Evolutionary conservation across 1,140 invertebrate genomes (phyloP).

Genomic region (Notospermus geniculatus): DNA sequence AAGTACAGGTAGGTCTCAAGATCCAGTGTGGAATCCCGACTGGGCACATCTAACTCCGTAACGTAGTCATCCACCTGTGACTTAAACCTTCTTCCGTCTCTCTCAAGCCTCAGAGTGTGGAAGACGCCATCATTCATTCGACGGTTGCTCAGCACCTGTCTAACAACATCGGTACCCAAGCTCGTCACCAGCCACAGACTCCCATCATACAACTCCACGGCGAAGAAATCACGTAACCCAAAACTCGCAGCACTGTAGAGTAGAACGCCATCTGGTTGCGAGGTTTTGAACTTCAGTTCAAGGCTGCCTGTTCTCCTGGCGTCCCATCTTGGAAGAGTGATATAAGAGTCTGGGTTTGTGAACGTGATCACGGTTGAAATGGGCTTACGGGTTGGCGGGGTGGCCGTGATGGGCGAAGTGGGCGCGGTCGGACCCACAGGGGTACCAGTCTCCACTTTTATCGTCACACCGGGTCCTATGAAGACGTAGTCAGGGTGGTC

Average conservation of each 20-base stretch:
- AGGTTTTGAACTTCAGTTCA: conserved; percentile 35
- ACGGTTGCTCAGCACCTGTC: conserved; percentile 18
- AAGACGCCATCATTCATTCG: conserved; percentile 32
- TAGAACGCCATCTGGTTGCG: conserved; percentile 74
- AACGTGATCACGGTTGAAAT: conserved; percentile 25
- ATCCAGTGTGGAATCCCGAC: conserved; percentile 13
- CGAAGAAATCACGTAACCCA: conserved; percentile 20
- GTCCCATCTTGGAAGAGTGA: conserved; percentile 14
- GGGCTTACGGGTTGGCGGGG: conserved; percentile 2
- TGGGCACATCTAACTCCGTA: conserved; percentile 13
- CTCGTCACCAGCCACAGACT: conserved; percentile 39
- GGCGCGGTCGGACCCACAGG: background rate
- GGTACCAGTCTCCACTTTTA: background rate
- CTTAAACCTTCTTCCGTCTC: conserved; percentile 1
- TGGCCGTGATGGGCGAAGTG: background rate
- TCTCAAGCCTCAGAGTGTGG: conserved; percentile 29
- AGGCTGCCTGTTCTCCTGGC: conserved; percentile 19
- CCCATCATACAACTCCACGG: conserved; percentile 41
- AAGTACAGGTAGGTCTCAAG: conserved; percentile 17
- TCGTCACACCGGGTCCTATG: background rate
- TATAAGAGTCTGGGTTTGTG: conserved; percentile 3
- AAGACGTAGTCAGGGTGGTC: background rate
- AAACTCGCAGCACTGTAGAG: conserved; percentile 92
- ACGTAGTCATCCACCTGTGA: conserved; percentile 15
- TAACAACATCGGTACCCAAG: conserved; percentile 24